A percentile compares a stretch with the other conserved stretches of the same genome.
These are phyloP conservation scores for Lacanobia wlatinum DNA, from an alignment of 2,888 invertebrate genomes.

Conservation along the genomic window DNA sequence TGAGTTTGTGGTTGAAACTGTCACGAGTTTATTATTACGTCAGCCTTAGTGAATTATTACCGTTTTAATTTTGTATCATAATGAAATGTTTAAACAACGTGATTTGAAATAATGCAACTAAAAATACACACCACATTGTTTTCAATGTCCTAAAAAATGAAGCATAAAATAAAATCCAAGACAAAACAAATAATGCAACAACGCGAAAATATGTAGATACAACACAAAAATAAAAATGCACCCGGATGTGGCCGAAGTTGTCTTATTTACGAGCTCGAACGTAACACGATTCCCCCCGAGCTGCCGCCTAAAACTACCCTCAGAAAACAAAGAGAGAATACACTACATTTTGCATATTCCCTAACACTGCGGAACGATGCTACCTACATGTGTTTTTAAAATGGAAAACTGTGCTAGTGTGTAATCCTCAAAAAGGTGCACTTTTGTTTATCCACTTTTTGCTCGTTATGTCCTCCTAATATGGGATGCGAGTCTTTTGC, in stretches of 20 bases:
- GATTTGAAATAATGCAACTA: neutral
- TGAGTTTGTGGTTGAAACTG: neutral
- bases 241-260: conserved; percentile 36
- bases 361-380: conserved; percentile 30
- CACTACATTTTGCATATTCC: conserved; percentile 49
- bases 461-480: neutral
- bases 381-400: conserved; percentile 49
- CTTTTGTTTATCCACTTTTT: conserved; percentile 20
- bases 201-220: conserved; percentile 30
- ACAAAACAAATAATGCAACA: conserved; percentile 18
- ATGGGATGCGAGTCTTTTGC: neutral
- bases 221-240: conserved; percentile 49
- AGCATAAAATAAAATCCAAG: conserved; percentile 1
- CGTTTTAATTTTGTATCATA: neutral
- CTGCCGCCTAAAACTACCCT: conserved; percentile 52
- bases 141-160: neutral
- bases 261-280: conserved; percentile 57
- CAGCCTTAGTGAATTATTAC: conserved; percentile 6
- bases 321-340: conserved; percentile 47
- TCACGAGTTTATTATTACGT: neutral
- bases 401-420: conserved; percentile 27
- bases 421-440: conserved; percentile 42
- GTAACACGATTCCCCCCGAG: conserved; percentile 50
- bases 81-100: neutral
- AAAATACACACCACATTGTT: neutral